phyloP scores from a whole-genome alignment of 2,888 invertebrate genomes.

The Cylloceria caligata region DNA sequence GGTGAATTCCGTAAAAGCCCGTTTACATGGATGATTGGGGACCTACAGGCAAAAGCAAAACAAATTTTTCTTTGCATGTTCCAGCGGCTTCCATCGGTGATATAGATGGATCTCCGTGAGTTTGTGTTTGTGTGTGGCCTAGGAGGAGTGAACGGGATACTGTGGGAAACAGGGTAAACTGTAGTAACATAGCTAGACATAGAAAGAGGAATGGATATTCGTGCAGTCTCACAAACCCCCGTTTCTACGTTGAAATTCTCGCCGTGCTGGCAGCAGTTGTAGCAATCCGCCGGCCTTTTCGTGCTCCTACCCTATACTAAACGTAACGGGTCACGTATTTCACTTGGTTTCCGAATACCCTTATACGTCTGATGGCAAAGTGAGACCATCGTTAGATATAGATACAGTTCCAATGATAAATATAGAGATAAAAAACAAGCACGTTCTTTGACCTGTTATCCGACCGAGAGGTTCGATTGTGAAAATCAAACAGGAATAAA shows the following conservation, averaged over 20 bases:
- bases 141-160: not conserved
- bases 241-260: conserved; percentile 51
- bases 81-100: conserved; percentile 21
- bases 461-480: conserved; percentile 39
- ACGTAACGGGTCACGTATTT: conserved; percentile 61
- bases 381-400: conserved; percentile 26
- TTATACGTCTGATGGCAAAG: not conserved
- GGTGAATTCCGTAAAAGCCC: conserved; percentile 54
- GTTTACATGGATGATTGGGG: conserved; percentile 60
- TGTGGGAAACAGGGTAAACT: conserved; percentile 2
- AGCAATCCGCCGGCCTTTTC: conserved; percentile 41
- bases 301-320: conserved; percentile 40
- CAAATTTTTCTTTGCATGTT: conserved; percentile 69
- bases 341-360: conserved; percentile 49
- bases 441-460: conserved; percentile 54
- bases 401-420: conserved; percentile 18
- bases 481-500: conserved; percentile 45
- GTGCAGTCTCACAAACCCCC: conserved; percentile 31
- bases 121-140: not conserved
- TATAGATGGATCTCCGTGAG: conserved; percentile 2
- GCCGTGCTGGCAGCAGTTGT: conserved; percentile 31
- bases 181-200: conserved; percentile 1
- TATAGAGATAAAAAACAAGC: conserved; percentile 7
- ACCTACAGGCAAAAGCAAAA: conserved; percentile 58
- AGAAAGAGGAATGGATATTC: conserved; percentile 7